phyloP scores from a whole-genome alignment of 1,140 invertebrate genomes.

The Drosophila willistoni region DNA sequence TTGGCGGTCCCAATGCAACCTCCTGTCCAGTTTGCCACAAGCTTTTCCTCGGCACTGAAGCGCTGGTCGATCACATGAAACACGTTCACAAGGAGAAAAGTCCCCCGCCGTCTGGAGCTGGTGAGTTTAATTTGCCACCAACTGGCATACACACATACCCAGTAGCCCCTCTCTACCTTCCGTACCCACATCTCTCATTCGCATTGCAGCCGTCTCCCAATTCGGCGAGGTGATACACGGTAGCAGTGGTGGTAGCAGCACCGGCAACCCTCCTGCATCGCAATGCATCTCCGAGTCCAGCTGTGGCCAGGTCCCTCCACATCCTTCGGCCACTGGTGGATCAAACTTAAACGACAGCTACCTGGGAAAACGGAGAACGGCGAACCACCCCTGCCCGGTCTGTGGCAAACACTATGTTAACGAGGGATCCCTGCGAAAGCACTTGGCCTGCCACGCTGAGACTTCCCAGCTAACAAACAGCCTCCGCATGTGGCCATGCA shows the following conservation, averaged over 20 bases:
- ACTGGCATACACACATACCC: too few species aligned
- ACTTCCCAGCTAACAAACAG: constrained; percentile 93
- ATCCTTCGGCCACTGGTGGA: constrained; percentile 22
- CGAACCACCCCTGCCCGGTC: constrained; percentile 96
- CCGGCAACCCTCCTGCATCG: constrained; percentile 21
- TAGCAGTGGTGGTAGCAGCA: constrained; percentile 27
- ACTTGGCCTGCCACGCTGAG: constrained; percentile 95
- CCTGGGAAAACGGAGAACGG: constrained; percentile 94
- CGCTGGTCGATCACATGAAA: constrained; percentile 97
- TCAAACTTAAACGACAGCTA: constrained; percentile 86
- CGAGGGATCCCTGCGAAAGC: constrained; percentile 95
- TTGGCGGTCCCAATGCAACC: constrained; percentile 94
- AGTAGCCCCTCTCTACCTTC: too few species aligned
- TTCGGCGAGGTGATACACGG: constrained; percentile 42
- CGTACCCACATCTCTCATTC: background rate
- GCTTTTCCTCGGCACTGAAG: constrained; percentile 94
- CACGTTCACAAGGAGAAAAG: constrained; percentile 95
- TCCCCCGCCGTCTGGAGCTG: constrained; percentile 91
- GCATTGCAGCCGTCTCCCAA: constrained; percentile 35
- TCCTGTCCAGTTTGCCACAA: constrained; percentile 96
- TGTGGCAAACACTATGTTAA: constrained; percentile 98
- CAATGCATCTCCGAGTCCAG: constrained; percentile 48
- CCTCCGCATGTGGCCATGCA: constrained; percentile 96
- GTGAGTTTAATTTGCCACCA: constrained; percentile 86
- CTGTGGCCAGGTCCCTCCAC: constrained; percentile 33